Evolutionary conservation across 2,888 invertebrate genomes (phyloP), one percentile per base, ranked within the genome.

Genomic region (Petrolisthes manimaculis): DNA sequence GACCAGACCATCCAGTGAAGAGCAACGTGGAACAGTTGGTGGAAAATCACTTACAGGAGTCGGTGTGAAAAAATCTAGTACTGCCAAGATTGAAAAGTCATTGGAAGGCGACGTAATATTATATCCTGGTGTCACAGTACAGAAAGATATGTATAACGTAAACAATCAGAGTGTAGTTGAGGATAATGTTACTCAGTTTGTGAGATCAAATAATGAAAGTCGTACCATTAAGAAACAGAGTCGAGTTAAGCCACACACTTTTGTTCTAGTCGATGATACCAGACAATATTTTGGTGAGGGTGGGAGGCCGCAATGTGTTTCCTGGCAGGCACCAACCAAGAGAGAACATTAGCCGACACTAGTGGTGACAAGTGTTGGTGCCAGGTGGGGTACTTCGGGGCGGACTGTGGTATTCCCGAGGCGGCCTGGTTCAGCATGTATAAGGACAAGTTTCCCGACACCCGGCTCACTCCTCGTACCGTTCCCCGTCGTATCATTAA

Each of bases 401-500:
- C 82, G 61, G 91, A 92, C 84, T 92, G 92, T 71, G 92, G 92
- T 56, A 88, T 91, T n/a, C 92, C 92, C 0, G 90, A 90, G 14
- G 86, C 91, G 1, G 91, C 88, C 1, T 92, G 92, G 92, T 86
- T 89, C 79, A 86, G 90, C 8, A 84, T 53, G n/a, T 89, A 84
- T n/a, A 56, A 78, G 53, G 67, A 61, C 18, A 86, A 86, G 14
- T 81, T 86, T 24, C 83, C 84, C 12, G 51, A 83, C 74, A 92
- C 94, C 51, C 92, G 92, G 83, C 92, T 94, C 74, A 93, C 93
- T 6, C 78, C 85, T 14, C 77, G 91, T 14, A n/a, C 79, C 12
- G 67, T 92, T 87, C 93, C 94, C 75, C 93, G 95, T 85, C 93
- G 95, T 86, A 93, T 95, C 14, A 94, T 95, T 84, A 95, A 95